These are phyloP conservation scores for Hydra vulgaris DNA, from an alignment of 30 jellyfish, hydroid and myxozoan genomes.

Conservation along the genomic window DNA sequence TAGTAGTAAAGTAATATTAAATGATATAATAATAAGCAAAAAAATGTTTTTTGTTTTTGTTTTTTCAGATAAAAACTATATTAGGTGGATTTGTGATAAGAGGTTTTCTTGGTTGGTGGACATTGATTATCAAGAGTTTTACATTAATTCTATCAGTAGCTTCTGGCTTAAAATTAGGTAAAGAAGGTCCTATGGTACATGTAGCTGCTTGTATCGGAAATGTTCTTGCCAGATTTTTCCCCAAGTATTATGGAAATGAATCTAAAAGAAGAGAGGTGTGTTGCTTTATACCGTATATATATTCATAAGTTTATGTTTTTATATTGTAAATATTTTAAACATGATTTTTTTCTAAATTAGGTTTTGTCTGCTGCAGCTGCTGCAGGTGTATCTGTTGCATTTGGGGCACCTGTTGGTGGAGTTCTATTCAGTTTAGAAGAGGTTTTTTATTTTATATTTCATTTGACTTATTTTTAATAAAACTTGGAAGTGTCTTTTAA, in stretches of 20 bases:
- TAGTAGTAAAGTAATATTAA: no score
- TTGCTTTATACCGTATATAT: no score
- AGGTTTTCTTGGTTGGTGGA: conserved; percentile 95
- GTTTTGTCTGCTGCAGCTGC: conserved; percentile 99
- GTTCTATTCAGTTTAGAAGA: conserved; percentile 96
- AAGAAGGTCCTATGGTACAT: conserved; percentile 99
- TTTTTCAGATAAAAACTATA: conserved; percentile 74
- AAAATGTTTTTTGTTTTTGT: no score
- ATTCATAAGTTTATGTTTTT: no score
- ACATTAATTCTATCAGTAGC: conserved; percentile 89
- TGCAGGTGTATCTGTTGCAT: conserved; percentile 98
- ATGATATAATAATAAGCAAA: no score
- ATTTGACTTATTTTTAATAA: no score
- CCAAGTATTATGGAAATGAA: conserved; percentile 83
- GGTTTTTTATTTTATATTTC: no score
- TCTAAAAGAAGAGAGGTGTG: conserved; percentile 93
- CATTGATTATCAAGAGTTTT: conserved; percentile 67
- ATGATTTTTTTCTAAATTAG: conserved; percentile 39
- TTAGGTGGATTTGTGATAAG: conserved; percentile 92
- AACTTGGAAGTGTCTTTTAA: no score
- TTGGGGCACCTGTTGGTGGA: conserved; percentile 99
- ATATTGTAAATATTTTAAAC: no score
- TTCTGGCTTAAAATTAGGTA: conserved; percentile 93
- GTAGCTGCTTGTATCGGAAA: conserved; percentile 98
- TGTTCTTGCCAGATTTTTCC: conserved; percentile 71